Base-by-base conservation (phyloP, 37 sponge, comb jelly and placozoan species). In the Geodia barretti region DNA sequence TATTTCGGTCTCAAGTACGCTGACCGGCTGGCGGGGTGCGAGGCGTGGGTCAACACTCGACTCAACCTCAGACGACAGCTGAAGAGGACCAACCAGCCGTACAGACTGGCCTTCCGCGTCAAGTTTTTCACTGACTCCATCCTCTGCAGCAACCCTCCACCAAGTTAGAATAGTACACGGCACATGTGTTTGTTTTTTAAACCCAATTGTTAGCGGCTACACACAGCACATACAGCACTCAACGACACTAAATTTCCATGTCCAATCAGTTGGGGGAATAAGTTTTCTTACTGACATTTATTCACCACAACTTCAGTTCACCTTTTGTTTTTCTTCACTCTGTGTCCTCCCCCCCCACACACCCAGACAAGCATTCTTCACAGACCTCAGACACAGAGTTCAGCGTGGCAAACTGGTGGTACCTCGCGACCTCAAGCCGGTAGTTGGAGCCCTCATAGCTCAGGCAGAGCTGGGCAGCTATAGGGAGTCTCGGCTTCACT, bases 11-110 rank as follows among this genome's bases (percentile, higher is more conserved):
- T 93, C 1, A 58, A 82, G 33, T 86, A 70, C 62, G 7, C 25
- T 4, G 72, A 83, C 33, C 71, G 24, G 23, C 60, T 67, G 26
- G 58, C 70, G 5, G 78, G 78, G 4, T 80, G 62, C 47, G 80
- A 78, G 31, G 30, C 81, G 23, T 93, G 93, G 93, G 42, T 93
- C 58, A 93, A 93, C 58, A 82, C 62, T 23, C 71, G 93, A 25
- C 64, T 86, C 28, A 39, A 74, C 2, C 39, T 93, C 9, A 77
- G 62, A 54, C 42, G 39, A 1, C 93, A 93, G 66, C 19, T 89
- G 37, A 93, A 88, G 41, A 17, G 54, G 7, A 33, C 69, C 4
- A 70, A 63, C 21, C 83, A 87, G 40, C 93, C 93, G 4, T 78
- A 86, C 64, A 35, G 54, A 23, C 79, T 93, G 38, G 65, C 73